Evolutionary conservation across 1,140 invertebrate genomes (phyloP), one percentile per base, ranked within the genome.

Genomic region (Drosophila gunungcola): DNA sequence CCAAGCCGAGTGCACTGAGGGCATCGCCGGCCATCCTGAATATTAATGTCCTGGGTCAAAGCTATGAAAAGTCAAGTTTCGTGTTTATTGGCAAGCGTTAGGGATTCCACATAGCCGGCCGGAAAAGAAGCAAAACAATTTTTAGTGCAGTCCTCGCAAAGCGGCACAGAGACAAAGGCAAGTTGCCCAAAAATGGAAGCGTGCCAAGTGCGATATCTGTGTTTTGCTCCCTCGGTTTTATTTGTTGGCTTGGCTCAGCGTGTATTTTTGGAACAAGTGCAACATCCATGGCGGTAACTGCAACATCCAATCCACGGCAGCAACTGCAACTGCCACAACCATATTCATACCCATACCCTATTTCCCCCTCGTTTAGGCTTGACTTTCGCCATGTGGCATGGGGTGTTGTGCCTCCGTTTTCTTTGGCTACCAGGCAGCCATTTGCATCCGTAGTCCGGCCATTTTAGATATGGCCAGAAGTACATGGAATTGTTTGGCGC

Each of bases 21-120:
- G 73, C 38, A 42, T 25, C 7, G 32, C 49, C 41, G 38, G 62
- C 63, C 67, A 84, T 85, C 67, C 77, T 77, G 77, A 63, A 82
- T 88, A 83, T 82, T 86, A 86, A 86, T 85, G 62, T 57, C 41
- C 64, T 12, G 64, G 61, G 60, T 70, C 67, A 70, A 38, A 69
- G 60, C 64, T 45, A 68, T 57, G 64, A 62, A 62, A 72, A 73
- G 43, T 57, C 51, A 64, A 60, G 43, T 58, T 45, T 81, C 58
- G 60, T 64, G 51, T 75, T 63, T 54, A 75, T 73, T 74, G 68
- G 70, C 63, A 78, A 61, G 29, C 61, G 46, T 42, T 45, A 25
- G 13, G 60, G 60, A 60, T 60, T 63, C 60, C 55, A 12, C 39
- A 60, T 29, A 61, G 45, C 32, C 58, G 63, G 36, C 43, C 21